Evolutionary conservation across 2,113 vertebrate species (phyloP).

Genomic region (Saccopteryx leptura): DNA sequence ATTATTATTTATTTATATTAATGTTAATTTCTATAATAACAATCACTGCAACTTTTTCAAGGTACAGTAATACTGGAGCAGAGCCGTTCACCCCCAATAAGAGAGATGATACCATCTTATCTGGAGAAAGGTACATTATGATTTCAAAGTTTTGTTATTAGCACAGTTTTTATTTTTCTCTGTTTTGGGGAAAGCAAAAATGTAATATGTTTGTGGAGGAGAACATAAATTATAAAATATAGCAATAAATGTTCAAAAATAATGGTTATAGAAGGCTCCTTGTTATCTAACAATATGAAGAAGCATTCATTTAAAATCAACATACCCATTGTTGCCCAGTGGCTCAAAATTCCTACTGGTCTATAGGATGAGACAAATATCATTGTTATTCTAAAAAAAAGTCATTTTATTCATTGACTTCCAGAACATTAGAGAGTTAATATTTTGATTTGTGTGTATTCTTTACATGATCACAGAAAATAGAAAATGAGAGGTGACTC

Average conservation of each 20-base stretch:
- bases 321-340: background rate
- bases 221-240: background rate
- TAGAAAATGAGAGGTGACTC: rapidly evolving
- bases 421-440: background rate
- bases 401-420: background rate
- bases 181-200: background rate
- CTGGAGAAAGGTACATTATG: background rate
- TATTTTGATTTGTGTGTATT: background rate
- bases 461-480: background rate
- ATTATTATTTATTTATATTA: background rate
- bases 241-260: background rate
- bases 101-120: background rate
- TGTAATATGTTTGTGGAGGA: background rate
- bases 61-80: background rate
- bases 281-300: background rate
- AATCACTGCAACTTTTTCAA: background rate
- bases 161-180: background rate
- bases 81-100: background rate
- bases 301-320: background rate
- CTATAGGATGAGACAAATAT: background rate
- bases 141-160: background rate
- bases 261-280: background rate
- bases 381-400: background rate
- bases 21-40: background rate
- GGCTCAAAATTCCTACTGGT: background rate